Percentiles rank a stretch among this genome's conserved stretches.
phyloP scores from a whole-genome alignment of 2,797 vertebrate species.

The Schizothorax lantsangensis region DNA sequence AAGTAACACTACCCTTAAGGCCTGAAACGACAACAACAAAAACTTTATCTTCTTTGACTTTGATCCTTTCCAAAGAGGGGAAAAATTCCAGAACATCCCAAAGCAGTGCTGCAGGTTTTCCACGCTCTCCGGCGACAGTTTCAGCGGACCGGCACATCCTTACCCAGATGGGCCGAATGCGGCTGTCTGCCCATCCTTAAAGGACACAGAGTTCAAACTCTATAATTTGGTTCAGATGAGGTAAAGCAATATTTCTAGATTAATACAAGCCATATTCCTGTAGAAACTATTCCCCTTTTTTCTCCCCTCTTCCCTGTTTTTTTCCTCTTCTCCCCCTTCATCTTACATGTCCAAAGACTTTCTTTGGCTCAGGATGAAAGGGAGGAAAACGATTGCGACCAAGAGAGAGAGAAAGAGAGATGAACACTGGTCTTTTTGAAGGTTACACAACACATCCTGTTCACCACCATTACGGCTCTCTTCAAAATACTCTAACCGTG shows the following conservation, averaged over 20 bases:
- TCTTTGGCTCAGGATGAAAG: constrained; percentile 78
- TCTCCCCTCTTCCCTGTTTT: constrained; percentile 68
- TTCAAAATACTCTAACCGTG: constrained; percentile 26
- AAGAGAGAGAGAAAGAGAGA: constrained; percentile 60
- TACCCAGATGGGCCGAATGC: constrained; percentile 77
- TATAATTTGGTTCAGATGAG: constrained; percentile 85
- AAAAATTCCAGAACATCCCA: constrained; percentile 56
- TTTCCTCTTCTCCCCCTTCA: constrained; percentile 60
- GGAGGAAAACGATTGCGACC: constrained; percentile 55
- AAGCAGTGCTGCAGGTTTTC: constrained; percentile 68
- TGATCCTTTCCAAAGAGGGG: constrained; percentile 67
- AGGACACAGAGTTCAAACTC: constrained; percentile 79
- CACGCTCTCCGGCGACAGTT: constrained; percentile 75
- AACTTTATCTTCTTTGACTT: constrained; percentile 46
- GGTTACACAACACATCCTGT: constrained; percentile 38
- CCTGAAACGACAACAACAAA: constrained; percentile 72
- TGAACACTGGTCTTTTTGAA: constrained; percentile 64
- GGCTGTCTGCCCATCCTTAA: constrained; percentile 72
- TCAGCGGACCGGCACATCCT: constrained; percentile 68
- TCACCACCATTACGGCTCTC: constrained; percentile 35
- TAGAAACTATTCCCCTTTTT: constrained; percentile 73
- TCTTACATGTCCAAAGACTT: constrained; percentile 77
- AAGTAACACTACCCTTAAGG: constrained; percentile 64
- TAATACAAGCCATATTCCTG: constrained; percentile 83
- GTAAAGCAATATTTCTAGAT: constrained; percentile 82